Conservation (phyloP, 2,888 invertebrate genomes). For the Tryphoninae sp. region DNA sequence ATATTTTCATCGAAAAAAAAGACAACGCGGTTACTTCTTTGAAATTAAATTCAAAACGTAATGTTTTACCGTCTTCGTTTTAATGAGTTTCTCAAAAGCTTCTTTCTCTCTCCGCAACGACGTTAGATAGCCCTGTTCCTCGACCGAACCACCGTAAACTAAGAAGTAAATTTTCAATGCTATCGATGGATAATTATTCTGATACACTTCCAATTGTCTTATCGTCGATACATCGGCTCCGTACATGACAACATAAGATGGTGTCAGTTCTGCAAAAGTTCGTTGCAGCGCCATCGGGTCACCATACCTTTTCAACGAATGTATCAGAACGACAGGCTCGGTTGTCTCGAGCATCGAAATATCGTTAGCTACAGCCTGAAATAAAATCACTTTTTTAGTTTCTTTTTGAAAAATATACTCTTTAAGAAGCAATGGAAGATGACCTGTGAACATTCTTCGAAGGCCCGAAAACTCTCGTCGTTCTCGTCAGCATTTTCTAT, state of each 20-base stretch:
- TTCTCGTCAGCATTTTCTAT: constrained; percentile 56
- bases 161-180: constrained; percentile 92
- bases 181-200: constrained; percentile 80
- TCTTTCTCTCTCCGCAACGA: constrained; percentile 95
- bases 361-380: constrained; percentile 86
- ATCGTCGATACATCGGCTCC: constrained; percentile 94
- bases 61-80: constrained; percentile 91
- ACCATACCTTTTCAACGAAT: constrained; percentile 89
- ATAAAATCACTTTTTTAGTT: constrained; percentile 46
- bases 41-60: constrained; percentile 25
- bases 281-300: constrained; percentile 88
- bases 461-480: constrained; percentile 67
- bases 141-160: constrained; percentile 95
- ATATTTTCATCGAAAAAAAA: background rate
- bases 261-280: constrained; percentile 86
- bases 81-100: constrained; percentile 95
- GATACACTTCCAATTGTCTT: constrained; percentile 93
- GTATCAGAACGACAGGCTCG: constrained; percentile 88
- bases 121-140: constrained; percentile 98
- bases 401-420: constrained; percentile 46
- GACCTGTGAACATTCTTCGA: constrained; percentile 77
- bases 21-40: no score
- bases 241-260: constrained; percentile 94
- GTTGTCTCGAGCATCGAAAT: constrained; percentile 85
- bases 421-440: constrained; percentile 15